These are phyloP conservation scores for Oreochromis spilurus DNA, from an alignment of 2,113 vertebrate species.

Conservation along the genomic window DNA sequence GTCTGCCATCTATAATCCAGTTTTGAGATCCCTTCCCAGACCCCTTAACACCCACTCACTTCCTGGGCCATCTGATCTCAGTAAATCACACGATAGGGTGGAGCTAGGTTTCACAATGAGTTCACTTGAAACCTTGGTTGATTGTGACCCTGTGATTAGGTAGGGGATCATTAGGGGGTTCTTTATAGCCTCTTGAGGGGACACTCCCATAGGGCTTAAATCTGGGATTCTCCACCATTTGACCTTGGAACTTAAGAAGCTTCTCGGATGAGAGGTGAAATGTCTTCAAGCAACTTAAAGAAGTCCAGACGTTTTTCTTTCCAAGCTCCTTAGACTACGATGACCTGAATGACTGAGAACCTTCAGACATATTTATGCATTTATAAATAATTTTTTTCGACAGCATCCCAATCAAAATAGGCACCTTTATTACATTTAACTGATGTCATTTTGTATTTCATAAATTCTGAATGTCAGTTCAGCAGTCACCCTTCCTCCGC, in stretches of 20 bases:
- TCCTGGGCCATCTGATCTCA: background rate
- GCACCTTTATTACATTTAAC: background rate
- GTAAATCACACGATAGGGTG: background rate
- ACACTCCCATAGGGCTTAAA: background rate
- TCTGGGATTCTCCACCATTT: background rate
- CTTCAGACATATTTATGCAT: background rate
- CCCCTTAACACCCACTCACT: accelerated
- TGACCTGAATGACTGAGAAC: background rate
- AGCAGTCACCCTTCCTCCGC: background rate
- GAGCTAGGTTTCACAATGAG: background rate
- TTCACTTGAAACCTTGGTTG: background rate
- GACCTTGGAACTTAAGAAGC: background rate
- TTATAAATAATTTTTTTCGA: background rate
- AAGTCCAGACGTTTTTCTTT: background rate
- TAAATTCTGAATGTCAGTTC: background rate
- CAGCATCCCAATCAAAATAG: background rate
- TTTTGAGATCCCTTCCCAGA: background rate
- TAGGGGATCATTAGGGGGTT: background rate
- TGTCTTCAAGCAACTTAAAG: background rate
- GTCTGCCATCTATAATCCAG: background rate
- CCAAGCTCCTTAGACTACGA: background rate
- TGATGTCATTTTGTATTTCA: background rate
- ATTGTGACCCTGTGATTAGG: background rate
- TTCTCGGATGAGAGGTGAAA: background rate
- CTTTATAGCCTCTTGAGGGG: background rate